Conservation (phyloP, 2,113 vertebrate species). For the Mormyrus lacerda region DNA sequence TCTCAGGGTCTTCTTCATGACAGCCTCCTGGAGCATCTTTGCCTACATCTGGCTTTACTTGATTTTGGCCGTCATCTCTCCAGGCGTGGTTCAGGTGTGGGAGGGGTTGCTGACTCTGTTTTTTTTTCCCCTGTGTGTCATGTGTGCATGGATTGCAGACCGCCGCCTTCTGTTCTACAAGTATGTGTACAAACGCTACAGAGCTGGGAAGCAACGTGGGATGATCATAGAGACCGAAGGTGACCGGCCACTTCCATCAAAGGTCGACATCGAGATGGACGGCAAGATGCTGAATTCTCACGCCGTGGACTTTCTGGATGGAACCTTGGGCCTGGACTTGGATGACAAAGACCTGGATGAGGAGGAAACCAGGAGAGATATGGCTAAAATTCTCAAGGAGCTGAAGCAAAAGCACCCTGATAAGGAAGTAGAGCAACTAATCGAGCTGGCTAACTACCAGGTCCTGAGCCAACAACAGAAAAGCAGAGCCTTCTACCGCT, state of each 20-base stretch:
- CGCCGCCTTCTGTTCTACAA: slow-evolving; percentile 97
- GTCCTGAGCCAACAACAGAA: slow-evolving; percentile 98
- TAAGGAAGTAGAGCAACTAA: slow-evolving; percentile 95
- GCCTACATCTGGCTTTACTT: slow-evolving; percentile 98
- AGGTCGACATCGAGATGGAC: slow-evolving; percentile 98
- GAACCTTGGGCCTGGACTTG: slow-evolving; percentile 79
- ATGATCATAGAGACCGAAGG: slow-evolving; percentile 98
- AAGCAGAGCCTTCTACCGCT: slow-evolving; percentile 94
- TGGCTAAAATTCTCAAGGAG: slow-evolving; percentile 96
- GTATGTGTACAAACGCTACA: slow-evolving; percentile 95
- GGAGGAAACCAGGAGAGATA: slow-evolving; percentile 91
- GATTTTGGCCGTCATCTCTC: slow-evolving; percentile 90
- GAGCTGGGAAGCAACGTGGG: slow-evolving; percentile 88
- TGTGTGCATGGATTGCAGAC: slow-evolving; percentile 94
- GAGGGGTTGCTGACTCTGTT: slow-evolving; percentile 93
- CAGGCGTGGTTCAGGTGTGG: slow-evolving; percentile 92
- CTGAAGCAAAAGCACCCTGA: slow-evolving; percentile 97
- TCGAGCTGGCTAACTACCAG: slow-evolving; percentile 97
- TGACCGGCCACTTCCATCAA: slow-evolving; percentile 80
- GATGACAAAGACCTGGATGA: slow-evolving; percentile 93
- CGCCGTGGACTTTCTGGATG: slow-evolving; percentile 89
- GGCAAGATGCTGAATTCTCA: slow-evolving; percentile 96
- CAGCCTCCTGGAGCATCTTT: slow-evolving; percentile 96
- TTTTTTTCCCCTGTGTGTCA: slow-evolving; percentile 96
- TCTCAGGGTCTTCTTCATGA: slow-evolving; percentile 93